Percentiles rank a stretch among this genome's conserved stretches.
phyloP scores from a whole-genome alignment of 2,113 vertebrate genomes.

The Oplegnathus fasciatus region DNA sequence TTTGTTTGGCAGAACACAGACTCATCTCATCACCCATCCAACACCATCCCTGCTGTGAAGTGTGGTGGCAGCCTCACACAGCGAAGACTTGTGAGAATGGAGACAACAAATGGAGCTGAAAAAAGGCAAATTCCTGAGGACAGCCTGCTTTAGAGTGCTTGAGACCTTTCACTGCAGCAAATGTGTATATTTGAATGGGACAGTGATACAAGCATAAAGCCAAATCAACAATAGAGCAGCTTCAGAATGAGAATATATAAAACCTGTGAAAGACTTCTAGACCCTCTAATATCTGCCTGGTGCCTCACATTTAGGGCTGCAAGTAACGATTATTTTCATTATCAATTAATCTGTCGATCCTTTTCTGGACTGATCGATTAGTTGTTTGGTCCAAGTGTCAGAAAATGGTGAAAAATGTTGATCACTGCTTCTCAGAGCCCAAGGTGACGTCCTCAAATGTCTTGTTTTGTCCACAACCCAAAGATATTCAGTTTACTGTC shows the following conservation, averaged over 20 bases:
- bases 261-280: neutral
- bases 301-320: no score
- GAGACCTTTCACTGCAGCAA: constrained; percentile 23
- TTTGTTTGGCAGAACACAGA: constrained; percentile 38
- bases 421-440: no score
- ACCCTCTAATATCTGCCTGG: neutral
- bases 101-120: constrained; percentile 46
- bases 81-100: constrained; percentile 31
- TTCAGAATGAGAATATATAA: neutral
- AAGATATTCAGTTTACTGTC: no score
- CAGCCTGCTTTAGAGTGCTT: constrained; percentile 14
- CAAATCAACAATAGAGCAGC: constrained; percentile 20
- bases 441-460: no score
- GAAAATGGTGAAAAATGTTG: no score
- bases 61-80: constrained; percentile 41
- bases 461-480: no score
- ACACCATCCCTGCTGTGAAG: constrained; percentile 53
- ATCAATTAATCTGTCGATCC: no score
- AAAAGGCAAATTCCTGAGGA: constrained; percentile 38
- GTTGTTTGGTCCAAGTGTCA: no score
- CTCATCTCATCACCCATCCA: constrained; percentile 39
- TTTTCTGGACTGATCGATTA: no score
- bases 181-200: constrained; percentile 14
- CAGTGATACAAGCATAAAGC: neutral
- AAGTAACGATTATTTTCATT: no score